Evolutionary conservation across 2,113 vertebrate genomes (phyloP), one percentile per base, ranked within the genome.

Genomic region (Nothoprocta pentlandii): DNA sequence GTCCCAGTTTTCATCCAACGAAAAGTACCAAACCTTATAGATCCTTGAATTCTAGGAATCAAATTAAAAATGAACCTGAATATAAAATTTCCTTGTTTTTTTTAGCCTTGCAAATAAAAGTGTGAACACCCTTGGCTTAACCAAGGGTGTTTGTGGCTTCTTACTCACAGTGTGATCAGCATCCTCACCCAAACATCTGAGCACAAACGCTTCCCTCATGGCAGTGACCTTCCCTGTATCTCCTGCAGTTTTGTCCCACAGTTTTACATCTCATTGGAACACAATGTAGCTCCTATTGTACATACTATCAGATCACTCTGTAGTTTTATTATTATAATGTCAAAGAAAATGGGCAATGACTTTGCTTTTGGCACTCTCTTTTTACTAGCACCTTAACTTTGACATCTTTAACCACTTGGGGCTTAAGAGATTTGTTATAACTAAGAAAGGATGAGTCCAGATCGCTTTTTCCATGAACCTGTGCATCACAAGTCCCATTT

Each of bases 381-480:
- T 85, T 96, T 80, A 63, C 54, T 90, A 85, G 51, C 2, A 1
- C 91, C 63, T 95, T 83, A 77, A 80, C 71, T 92, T 83, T 69
- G 59, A 90, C 19, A 39, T 88, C 85, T 94, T 92, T 93, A 85
- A 93, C 36, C 46, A 86, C 85, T 13, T 88, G 36, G 21, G 54
- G 46, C 42, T 92, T 93, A 78, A 88, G 61, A 70, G 51, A 28
- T 32, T 88, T 83, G 68, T 92, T 88, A 54, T 56, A 95, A 67
- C 47, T 93, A 49, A 82, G 71, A 93, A 89, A 77, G 53, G 36
- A 74, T 63, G 80, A 93, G 26, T 44, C 58, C 66, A 79, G 62
- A 34, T 75, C 39, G 32, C 66, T 92, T 90, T 77, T 92, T 63
- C 68, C 64, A 32, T 70, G 67, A 90, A 71, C 26, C 39, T 67